These are phyloP conservation scores for Trichogramma evanescens DNA, from an alignment of 2,888 invertebrate genomes.

Conservation along the genomic window DNA sequence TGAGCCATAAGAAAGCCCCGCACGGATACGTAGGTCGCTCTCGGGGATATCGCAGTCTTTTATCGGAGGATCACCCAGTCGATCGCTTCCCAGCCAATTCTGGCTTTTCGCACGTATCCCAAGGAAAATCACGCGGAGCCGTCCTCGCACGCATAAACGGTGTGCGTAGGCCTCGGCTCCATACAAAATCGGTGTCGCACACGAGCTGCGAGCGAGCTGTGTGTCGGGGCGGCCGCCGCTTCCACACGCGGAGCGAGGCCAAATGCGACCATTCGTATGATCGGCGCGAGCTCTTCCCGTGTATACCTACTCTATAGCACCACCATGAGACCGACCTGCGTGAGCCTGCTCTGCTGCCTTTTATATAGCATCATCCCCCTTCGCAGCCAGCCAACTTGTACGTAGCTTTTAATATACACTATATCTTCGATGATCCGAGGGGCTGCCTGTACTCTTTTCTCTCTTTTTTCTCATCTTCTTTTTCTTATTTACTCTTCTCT, in stretches of 20 bases:
- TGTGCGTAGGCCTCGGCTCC: too few species aligned
- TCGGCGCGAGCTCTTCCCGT: constrained; percentile 32
- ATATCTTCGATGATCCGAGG: constrained; percentile 41
- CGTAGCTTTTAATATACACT: constrained; percentile 46
- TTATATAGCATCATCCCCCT: constrained; percentile 23
- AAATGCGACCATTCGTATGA: constrained; percentile 48
- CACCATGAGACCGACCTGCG: too few species aligned
- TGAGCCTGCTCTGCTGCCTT: too few species aligned
- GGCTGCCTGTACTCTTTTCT: constrained; percentile 29
- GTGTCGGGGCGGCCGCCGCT: constrained; percentile 28
- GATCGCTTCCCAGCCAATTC: too few species aligned
- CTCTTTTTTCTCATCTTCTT: background rate
- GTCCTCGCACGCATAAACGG: too few species aligned
- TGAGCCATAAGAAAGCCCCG: too few species aligned
- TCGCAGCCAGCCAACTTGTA: constrained; percentile 22
- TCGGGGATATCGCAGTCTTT: too few species aligned
- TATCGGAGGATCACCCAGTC: too few species aligned
- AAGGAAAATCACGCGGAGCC: too few species aligned
- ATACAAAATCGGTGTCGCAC: constrained; percentile 22
- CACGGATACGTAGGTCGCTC: too few species aligned
- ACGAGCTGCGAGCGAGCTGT: constrained; percentile 25
- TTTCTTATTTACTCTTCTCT: too few species aligned
- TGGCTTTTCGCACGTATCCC: too few species aligned
- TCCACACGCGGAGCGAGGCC: constrained; percentile 30
- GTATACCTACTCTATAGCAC: background rate